phyloP scores from a whole-genome alignment of 2,113 vertebrate species.

The Mungos mungo region DNA sequence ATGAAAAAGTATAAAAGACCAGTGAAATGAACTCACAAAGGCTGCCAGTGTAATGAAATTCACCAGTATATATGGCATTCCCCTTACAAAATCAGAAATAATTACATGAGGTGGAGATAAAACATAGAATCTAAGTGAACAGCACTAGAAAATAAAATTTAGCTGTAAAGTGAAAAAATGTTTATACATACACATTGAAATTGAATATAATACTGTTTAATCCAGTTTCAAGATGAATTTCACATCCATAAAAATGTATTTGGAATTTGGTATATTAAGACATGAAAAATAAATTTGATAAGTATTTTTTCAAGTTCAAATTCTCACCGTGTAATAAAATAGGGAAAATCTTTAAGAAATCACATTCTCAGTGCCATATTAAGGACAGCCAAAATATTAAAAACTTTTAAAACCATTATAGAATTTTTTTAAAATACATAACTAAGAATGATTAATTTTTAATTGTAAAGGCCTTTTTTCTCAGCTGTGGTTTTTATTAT shows the following conservation, averaged over 20 bases:
- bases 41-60: not conserved
- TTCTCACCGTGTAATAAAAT: not conserved
- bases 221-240: not conserved
- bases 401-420: not conserved
- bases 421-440: not conserved
- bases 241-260: not conserved
- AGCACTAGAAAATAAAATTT: not conserved
- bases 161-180: not conserved
- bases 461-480: not conserved
- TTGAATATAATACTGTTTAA: not conserved
- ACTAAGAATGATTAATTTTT: not conserved
- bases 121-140: not conserved
- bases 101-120: not conserved
- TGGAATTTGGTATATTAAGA: not conserved
- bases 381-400: not conserved
- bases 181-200: not conserved
- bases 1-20: not conserved
- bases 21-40: not conserved
- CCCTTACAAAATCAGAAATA: not conserved
- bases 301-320: not conserved
- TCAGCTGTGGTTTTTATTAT: not conserved
- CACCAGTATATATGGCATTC: not conserved
- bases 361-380: not conserved
- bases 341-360: not conserved
- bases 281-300: not conserved